Conservation (phyloP, 1,140 invertebrate species). For the Zaprionus nigranus region DNA sequence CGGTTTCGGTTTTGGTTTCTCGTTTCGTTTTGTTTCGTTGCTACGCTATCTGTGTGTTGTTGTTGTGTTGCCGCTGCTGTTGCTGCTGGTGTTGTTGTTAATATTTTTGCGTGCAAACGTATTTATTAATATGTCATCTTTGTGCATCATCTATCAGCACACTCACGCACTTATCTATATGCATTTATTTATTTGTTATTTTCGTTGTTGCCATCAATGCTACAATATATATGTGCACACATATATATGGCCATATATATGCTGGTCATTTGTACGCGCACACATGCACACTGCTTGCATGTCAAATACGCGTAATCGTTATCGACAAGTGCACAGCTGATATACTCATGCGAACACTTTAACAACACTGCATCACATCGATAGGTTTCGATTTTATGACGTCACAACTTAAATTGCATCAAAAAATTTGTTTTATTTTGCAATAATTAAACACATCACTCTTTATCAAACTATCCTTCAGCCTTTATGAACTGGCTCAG, state of each 20-base stretch:
- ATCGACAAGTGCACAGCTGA: slow-evolving; percentile 36
- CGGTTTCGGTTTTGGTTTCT: slow-evolving; percentile 6
- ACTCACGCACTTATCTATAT: slow-evolving; percentile 50
- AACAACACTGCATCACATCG: neutral
- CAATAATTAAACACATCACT: no score
- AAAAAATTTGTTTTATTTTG: neutral
- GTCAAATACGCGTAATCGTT: slow-evolving; percentile 43
- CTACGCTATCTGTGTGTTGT: slow-evolving; percentile 14
- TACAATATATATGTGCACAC: slow-evolving; percentile 19
- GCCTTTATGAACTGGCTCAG: no score
- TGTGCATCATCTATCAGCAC: slow-evolving; percentile 65
- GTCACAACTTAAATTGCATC: neutral
- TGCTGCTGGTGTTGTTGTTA: slow-evolving; percentile 24
- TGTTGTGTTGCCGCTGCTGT: slow-evolving; percentile 31
- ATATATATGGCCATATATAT: slow-evolving; percentile 24
- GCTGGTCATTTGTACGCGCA: slow-evolving; percentile 45
- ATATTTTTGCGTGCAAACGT: slow-evolving; percentile 25
- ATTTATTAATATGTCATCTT: slow-evolving; percentile 54
- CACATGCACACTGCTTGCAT: slow-evolving; percentile 50
- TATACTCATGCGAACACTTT: neutral
- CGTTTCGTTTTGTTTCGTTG: slow-evolving; percentile 19
- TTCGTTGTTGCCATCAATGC: slow-evolving; percentile 55
- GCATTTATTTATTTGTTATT: slow-evolving; percentile 67
- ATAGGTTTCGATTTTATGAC: neutral
- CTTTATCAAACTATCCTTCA: no score